Conservation (phyloP, 30 jellyfish, hydroid and myxozoan species). For the Aurelia aurita complex sp. Pacific region DNA sequence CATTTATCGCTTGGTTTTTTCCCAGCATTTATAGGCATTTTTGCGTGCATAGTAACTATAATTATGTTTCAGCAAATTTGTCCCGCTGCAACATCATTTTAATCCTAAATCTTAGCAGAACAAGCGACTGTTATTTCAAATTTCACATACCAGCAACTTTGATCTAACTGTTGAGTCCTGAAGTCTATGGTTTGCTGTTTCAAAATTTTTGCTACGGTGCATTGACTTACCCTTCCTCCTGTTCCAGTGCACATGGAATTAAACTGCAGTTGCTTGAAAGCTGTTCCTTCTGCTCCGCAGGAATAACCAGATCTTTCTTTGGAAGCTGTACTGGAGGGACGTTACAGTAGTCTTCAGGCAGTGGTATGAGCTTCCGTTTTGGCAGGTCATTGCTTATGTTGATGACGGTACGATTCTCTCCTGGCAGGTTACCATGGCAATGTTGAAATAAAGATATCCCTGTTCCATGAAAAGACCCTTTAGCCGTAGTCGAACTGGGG, state of each 20-base stretch:
- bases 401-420: not conserved
- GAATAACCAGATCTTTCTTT: not conserved
- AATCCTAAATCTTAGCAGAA: too few relatives aligned
- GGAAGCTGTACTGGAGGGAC: not conserved
- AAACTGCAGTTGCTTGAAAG: not conserved
- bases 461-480: slow-evolving; percentile 45
- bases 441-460: slow-evolving; percentile 45
- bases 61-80: too few relatives aligned
- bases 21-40: too few relatives aligned
- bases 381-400: not conserved
- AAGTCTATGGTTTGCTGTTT: not conserved
- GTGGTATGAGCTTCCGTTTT: not conserved
- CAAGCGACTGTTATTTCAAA: too few relatives aligned
- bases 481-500: slow-evolving; percentile 40
- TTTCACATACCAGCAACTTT: not conserved
- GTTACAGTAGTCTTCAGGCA: not conserved
- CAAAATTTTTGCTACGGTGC: not conserved
- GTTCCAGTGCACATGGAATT: not conserved
- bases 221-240: not conserved
- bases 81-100: too few relatives aligned
- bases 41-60: too few relatives aligned
- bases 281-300: not conserved
- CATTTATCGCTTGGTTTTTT: too few relatives aligned
- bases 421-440: not conserved
- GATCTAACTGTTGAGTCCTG: not conserved